Evolutionary conservation across 2,797 vertebrate species (phyloP), one percentile per base, ranked within the genome.

Genomic region (Rhyacichthys aspro): DNA sequence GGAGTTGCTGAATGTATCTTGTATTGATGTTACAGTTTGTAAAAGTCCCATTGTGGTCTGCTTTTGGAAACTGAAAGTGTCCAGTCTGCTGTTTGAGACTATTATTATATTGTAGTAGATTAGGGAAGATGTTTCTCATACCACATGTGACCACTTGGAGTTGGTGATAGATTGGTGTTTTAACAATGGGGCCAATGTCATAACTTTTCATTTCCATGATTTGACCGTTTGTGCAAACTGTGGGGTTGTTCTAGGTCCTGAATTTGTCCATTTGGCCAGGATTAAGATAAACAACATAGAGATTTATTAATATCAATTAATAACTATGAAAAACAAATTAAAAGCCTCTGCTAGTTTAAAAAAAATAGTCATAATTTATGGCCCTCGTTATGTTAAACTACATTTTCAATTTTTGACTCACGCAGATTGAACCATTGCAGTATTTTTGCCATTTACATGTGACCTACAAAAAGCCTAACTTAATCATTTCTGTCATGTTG

Each of bases 401-500:
- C 15, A 7, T 8, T 32, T 48, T 14, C n/a, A n/a, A n/a, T 48
- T 32, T 9, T 37, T 37, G 16, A 17, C 9, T 8, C 2, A 17
- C 12, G 36, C 36, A 38, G 34, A 52, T 9, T 38, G 49, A 16
- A 7, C 49, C 9, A 52, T 17, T 19, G 49, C 47, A 11, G 64
- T 46, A 48, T 68, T 59, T 28, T 52, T 66, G 55, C 67, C 52
- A 65, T 83, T 79, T 74, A 63, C 59, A 64, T 64, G 63, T 70
- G 72, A 82, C 65, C 65, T 48, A 67, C 55, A 43, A 74, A 72
- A 63, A 53, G 57, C 49, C 17, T 6, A 2, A 41, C 56, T 45
- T 71, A 71, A 81, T 70, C 62, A 67, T 59, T 79, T 70, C 58
- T 81, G 72, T 74, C 60, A 52, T 74, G 72, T 69, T 43, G 6